A percentile compares a stretch with the other conserved stretches of the same genome.
phyloP scores from a whole-genome alignment of 2,888 invertebrate species.

The Polyommatus iphigenia region DNA sequence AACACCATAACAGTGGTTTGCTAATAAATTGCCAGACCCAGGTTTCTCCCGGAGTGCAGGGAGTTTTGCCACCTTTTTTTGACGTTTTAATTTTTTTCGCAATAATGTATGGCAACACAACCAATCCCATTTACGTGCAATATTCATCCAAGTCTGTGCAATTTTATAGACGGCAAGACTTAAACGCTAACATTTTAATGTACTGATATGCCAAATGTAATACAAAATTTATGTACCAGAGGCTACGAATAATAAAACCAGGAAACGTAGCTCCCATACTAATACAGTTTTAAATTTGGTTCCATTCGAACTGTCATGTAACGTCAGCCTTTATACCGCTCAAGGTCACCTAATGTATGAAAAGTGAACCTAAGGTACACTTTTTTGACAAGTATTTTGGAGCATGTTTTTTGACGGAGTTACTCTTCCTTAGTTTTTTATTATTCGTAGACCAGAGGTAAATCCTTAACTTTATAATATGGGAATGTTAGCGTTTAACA shows the following conservation, averaged over 20 bases:
- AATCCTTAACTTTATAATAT: constrained; percentile 32
- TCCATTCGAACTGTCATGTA: too few species aligned
- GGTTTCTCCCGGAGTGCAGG: constrained; percentile 35
- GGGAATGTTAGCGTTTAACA: constrained; percentile 77
- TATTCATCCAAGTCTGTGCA: constrained; percentile 48
- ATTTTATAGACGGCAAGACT: constrained; percentile 72
- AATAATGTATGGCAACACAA: constrained; percentile 17
- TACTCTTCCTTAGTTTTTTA: too few species aligned
- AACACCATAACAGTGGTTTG: constrained; percentile 68
- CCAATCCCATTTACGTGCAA: background rate
- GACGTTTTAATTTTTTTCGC: background rate
- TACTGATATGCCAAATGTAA: constrained; percentile 32
- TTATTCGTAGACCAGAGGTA: too few species aligned
- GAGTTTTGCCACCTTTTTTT: constrained; percentile 22
- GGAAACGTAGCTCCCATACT: too few species aligned
- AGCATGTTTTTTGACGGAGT: too few species aligned
- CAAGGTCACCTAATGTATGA: too few species aligned
- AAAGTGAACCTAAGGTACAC: too few species aligned
- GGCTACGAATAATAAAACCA: too few species aligned
- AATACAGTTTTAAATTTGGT: too few species aligned
- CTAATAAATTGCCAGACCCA: constrained; percentile 52
- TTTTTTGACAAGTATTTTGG: too few species aligned
- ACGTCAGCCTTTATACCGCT: too few species aligned
- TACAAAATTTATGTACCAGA: constrained; percentile 26
- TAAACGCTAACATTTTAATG: constrained; percentile 70